Percentiles rank a stretch among this genome's conserved stretches.
These are phyloP conservation scores for Cochlearius cochlearius DNA, from an alignment of 2,113 vertebrate genomes.

Conservation along the genomic window DNA sequence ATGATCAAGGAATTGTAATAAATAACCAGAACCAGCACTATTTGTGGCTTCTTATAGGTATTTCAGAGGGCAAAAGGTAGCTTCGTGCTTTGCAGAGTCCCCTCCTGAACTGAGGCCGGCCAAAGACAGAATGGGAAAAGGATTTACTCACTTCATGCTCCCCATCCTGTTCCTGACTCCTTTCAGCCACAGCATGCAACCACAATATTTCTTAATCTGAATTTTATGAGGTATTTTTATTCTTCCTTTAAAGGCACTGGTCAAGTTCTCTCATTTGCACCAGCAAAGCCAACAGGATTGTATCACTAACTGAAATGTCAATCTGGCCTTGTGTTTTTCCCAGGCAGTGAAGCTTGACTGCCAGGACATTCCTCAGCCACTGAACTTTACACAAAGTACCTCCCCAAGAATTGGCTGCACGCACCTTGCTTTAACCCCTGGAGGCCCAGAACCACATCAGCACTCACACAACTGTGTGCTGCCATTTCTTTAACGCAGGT, in stretches of 20 bases:
- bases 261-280: not conserved
- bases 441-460: not conserved
- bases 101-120: not conserved
- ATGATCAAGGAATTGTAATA: not conserved
- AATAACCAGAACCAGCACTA: not conserved
- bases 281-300: not conserved
- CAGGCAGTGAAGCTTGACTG: slow-evolving; percentile 54
- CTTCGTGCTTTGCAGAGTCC: not conserved
- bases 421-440: slow-evolving; percentile 39
- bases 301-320: slow-evolving; percentile 14
- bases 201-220: not conserved
- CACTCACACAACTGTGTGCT: not conserved
- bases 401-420: not conserved
- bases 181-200: not conserved
- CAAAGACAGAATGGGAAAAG: not conserved
- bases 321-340: slow-evolving; percentile 21
- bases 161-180: not conserved
- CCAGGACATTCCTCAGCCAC: slow-evolving; percentile 30
- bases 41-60: not conserved
- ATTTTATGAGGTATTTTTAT: slow-evolving; percentile 10
- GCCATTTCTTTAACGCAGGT: not conserved
- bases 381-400: slow-evolving; percentile 7
- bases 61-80: not conserved
- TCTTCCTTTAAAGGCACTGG: not conserved
- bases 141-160: not conserved